These are phyloP conservation scores for Amphilophus citrinellus DNA, from an alignment of 2,113 vertebrate genomes.

Conservation along the genomic window DNA sequence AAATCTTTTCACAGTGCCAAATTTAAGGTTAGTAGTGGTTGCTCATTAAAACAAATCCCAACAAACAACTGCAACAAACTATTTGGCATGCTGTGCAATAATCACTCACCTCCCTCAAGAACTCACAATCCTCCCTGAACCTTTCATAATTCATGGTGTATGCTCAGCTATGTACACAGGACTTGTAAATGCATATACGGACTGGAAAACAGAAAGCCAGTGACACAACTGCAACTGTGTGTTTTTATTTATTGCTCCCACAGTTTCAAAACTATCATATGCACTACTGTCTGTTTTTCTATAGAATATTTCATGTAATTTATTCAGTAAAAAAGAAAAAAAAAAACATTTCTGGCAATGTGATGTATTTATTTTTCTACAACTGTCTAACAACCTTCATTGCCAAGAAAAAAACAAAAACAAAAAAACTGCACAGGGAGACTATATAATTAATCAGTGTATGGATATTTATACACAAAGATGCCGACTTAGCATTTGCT, in stretches of 20 bases:
- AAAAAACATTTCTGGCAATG: slow-evolving; percentile 37
- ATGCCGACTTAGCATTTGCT: slow-evolving; percentile 65
- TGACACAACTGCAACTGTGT: slow-evolving; percentile 20
- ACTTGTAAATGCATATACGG: neutral
- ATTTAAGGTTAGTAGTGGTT: neutral
- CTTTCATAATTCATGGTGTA: neutral
- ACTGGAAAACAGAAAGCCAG: neutral
- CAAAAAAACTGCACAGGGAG: slow-evolving; percentile 51
- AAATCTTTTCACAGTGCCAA: too few relatives aligned
- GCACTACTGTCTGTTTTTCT: slow-evolving; percentile 57
- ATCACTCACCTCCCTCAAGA: neutral
- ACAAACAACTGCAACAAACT: neutral
- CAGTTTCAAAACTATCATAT: slow-evolving; percentile 72
- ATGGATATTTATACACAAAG: slow-evolving; percentile 50
- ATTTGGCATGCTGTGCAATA: neutral
- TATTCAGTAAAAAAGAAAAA: slow-evolving; percentile 65
- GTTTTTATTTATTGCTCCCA: slow-evolving; percentile 76
- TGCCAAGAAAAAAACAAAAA: neutral
- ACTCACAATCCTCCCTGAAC: neutral
- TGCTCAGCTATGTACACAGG: neutral
- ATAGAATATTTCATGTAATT: slow-evolving; percentile 62
- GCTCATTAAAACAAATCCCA: neutral
- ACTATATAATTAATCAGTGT: slow-evolving; percentile 45
- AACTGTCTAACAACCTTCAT: slow-evolving; percentile 51
- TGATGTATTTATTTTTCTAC: slow-evolving; percentile 47